These are phyloP conservation scores for Lucilia cuprina DNA, from an alignment of 1,140 invertebrate genomes.

Conservation along the genomic window DNA sequence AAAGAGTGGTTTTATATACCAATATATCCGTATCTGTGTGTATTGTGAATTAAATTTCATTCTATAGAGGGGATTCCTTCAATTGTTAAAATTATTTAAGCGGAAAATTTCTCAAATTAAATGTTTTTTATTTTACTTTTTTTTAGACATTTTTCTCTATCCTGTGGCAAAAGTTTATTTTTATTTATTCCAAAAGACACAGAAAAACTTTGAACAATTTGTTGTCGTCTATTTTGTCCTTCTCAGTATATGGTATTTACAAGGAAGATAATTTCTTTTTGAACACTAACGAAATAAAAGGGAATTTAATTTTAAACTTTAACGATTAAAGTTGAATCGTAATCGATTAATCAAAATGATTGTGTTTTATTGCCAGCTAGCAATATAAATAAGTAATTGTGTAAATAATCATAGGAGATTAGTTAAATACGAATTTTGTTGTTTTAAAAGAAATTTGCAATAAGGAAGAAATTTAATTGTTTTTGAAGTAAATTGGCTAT, in stretches of 20 bases:
- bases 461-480: too few species aligned
- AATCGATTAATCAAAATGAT: background rate
- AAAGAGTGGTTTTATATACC: too few species aligned
- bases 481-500: too few species aligned
- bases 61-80: background rate
- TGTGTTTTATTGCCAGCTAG: background rate
- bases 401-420: background rate
- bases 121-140: background rate
- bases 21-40: too few species aligned
- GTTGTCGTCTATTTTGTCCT: background rate
- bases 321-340: background rate
- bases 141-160: background rate
- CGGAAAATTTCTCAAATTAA: background rate
- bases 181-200: background rate
- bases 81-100: slow-evolving; percentile 1
- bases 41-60: too few species aligned
- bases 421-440: background rate
- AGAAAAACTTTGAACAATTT: background rate
- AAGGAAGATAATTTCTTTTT: too few species aligned
- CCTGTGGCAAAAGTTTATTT: background rate
- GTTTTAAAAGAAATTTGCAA: too few species aligned
- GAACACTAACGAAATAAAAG: too few species aligned
- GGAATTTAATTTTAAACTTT: too few species aligned
- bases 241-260: background rate
- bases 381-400: background rate